A percentile compares a stretch with the other conserved stretches of the same genome.
phyloP scores from a whole-genome alignment of 2,797 vertebrate species.

The Dipus sagitta region DNA sequence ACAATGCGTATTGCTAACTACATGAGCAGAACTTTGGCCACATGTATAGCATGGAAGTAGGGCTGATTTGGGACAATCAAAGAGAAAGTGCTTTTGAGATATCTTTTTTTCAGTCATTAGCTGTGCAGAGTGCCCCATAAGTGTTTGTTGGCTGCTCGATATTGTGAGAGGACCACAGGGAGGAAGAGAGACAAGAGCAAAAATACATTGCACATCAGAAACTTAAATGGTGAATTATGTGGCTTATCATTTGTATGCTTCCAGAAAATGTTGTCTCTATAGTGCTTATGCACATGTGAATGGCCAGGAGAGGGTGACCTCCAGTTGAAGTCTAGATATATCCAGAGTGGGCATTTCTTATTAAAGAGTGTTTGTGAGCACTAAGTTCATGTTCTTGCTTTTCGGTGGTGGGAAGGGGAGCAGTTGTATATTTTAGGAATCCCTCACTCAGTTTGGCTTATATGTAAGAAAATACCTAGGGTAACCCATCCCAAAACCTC shows the following conservation, averaged over 20 bases:
- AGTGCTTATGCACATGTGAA: background rate
- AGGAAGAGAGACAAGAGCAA: background rate
- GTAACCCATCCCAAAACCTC: background rate
- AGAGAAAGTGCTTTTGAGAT: background rate
- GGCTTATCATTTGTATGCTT: background rate
- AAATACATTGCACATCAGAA: background rate
- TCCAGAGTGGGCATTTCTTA: conserved; percentile 4
- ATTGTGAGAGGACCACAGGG: background rate
- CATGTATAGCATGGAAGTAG: background rate
- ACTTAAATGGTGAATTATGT: background rate
- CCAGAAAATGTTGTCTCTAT: background rate
- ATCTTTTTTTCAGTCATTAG: background rate
- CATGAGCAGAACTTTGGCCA: background rate
- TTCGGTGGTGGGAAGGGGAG: background rate
- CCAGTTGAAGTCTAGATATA: background rate
- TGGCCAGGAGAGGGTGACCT: background rate
- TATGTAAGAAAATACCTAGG: background rate
- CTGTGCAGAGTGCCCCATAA: background rate
- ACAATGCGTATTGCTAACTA: background rate
- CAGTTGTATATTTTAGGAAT: conserved; percentile 23
- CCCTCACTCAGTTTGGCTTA: background rate
- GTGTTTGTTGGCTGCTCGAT: background rate
- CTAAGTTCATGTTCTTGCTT: background rate
- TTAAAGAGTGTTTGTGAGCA: conserved; percentile 11
- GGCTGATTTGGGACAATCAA: background rate